Conservation (phyloP, 2,113 vertebrate species). For the Epinephelus lanceolatus region DNA sequence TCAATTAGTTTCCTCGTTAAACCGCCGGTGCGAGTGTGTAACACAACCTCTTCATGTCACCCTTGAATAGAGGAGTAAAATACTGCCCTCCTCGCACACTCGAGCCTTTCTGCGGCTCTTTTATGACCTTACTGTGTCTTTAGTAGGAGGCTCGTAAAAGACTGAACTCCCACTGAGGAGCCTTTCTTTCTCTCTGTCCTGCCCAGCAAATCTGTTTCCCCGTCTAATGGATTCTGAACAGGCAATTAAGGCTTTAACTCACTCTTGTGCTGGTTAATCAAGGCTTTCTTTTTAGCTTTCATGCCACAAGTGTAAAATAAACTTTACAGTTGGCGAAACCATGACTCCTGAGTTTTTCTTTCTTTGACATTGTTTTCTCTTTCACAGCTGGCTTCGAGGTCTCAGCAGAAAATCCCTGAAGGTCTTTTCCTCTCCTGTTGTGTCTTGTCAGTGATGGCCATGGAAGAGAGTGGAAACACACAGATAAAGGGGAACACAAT, state of each 20-base stretch:
- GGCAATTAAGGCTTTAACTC: background rate
- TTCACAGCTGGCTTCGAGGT: slow-evolving; percentile 34
- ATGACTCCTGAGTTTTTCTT: background rate
- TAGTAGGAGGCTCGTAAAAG: slow-evolving; percentile 59
- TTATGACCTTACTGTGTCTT: slow-evolving; percentile 52
- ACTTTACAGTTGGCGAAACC: background rate
- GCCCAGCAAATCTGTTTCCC: background rate
- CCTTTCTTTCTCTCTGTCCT: slow-evolving; percentile 29
- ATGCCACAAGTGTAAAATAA: background rate
- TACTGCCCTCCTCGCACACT: slow-evolving; percentile 16
- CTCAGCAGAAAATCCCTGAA: slow-evolving; percentile 1
- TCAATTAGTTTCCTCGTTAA: slow-evolving; percentile 43
- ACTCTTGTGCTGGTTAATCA: slow-evolving; percentile 3
- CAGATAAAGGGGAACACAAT: slow-evolving; percentile 52
- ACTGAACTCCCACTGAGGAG: slow-evolving; percentile 27
- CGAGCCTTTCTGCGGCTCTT: slow-evolving; percentile 40
- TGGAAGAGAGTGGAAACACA: slow-evolving; percentile 22
- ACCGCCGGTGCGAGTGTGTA: slow-evolving; percentile 6
- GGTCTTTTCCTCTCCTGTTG: slow-evolving; percentile 43
- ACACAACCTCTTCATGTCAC: slow-evolving; percentile 37
- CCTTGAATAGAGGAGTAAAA: slow-evolving; percentile 53
- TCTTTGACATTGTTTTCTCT: background rate
- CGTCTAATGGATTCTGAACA: slow-evolving; percentile 39
- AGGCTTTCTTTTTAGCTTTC: slow-evolving; percentile 16
- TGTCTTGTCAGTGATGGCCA: slow-evolving; percentile 38